Conservation (phyloP, 2,888 invertebrate species). For the Chrysopilus asiliformis region DNA sequence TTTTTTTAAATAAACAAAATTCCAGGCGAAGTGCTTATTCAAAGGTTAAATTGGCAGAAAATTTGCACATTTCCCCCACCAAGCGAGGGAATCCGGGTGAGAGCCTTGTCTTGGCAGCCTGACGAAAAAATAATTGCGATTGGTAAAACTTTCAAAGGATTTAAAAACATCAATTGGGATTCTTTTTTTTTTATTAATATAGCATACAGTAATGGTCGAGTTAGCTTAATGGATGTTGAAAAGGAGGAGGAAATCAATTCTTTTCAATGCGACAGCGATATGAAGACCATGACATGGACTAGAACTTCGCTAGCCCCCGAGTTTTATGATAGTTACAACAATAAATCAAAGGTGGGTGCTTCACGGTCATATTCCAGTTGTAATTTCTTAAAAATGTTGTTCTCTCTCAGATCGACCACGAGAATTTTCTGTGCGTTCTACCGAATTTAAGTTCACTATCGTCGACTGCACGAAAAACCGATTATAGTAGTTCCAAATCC, state of each 20-base stretch:
- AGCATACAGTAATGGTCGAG: conserved; percentile 56
- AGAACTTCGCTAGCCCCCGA: conserved; percentile 20
- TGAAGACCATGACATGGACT: conserved; percentile 65
- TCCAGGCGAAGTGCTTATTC: conserved; percentile 72
- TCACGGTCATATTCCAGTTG: conserved; percentile 6
- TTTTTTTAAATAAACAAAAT: no score
- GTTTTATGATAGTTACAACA: conserved; percentile 20
- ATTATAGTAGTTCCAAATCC: conserved; percentile 37
- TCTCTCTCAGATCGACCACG: conserved; percentile 37
- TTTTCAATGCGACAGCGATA: conserved; percentile 45
- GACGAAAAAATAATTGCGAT: conserved; percentile 75
- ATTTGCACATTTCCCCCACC: conserved; percentile 74
- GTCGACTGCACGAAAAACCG: conserved; percentile 37
- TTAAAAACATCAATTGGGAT: conserved; percentile 1
- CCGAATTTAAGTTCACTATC: conserved; percentile 42
- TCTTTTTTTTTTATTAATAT: conserved; percentile 35
- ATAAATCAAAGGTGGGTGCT: conserved; percentile 13
- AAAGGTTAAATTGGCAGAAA: conserved; percentile 85
- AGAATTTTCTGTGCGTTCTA: conserved; percentile 44
- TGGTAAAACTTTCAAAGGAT: conserved; percentile 17
- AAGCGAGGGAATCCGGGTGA: conserved; percentile 58
- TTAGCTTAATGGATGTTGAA: conserved; percentile 70
- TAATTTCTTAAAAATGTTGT: no score
- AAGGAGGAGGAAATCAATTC: conserved; percentile 66
- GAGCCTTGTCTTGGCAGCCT: conserved; percentile 80